A percentile compares a stretch with the other conserved stretches of the same genome.
These are phyloP conservation scores for Clangula hyemalis DNA, from an alignment of 2,797 vertebrate genomes.

Conservation along the genomic window DNA sequence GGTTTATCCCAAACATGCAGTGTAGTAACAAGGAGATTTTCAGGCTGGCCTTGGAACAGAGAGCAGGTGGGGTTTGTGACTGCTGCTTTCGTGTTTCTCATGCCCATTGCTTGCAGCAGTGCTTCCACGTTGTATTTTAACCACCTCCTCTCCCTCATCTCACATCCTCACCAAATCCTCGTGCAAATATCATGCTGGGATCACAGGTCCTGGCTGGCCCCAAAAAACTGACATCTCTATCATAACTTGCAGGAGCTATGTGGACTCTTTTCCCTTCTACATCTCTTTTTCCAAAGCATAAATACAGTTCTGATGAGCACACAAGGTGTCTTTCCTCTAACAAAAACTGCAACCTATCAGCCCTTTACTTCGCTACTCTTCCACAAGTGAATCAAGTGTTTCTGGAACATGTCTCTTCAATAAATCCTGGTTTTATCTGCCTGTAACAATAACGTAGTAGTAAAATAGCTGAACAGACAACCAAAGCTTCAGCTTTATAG, in stretches of 20 bases:
- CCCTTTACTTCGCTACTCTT: neutral
- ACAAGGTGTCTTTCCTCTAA: neutral
- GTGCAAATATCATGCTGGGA: neutral
- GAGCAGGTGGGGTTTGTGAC: neutral
- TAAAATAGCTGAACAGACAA: neutral
- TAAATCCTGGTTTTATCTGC: neutral
- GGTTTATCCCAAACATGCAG: neutral
- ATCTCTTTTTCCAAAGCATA: neutral
- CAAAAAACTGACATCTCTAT: neutral
- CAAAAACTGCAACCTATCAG: neutral
- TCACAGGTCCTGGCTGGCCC: neutral
- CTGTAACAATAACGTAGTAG: neutral
- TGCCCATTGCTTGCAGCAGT: rapidly evolving
- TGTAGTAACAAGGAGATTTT: neutral
- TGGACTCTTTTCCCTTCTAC: neutral
- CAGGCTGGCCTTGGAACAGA: neutral
- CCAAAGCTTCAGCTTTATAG: neutral
- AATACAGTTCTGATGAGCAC: neutral
- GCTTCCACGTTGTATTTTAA: rapidly evolving
- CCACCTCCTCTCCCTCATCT: neutral
- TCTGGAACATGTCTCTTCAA: neutral
- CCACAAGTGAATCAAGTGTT: neutral
- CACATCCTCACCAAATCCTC: neutral
- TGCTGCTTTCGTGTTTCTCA: neutral
- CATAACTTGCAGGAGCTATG: neutral